phyloP scores from a whole-genome alignment of 2,888 invertebrate species.

The Zaprionus bogoriensis region DNA sequence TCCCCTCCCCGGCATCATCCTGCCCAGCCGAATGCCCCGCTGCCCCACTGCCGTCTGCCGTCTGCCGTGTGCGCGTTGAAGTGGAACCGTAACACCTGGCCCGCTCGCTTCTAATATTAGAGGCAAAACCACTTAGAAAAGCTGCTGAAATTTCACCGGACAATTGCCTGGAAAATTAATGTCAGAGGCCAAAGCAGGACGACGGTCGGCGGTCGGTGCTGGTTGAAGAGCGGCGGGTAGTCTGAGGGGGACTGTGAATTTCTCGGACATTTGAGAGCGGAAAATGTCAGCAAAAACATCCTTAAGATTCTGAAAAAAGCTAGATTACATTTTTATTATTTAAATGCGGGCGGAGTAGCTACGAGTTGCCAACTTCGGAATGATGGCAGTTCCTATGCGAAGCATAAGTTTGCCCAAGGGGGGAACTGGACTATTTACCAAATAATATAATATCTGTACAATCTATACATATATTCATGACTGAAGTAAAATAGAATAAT shows the following conservation, averaged over 20 bases:
- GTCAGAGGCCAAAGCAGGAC: neutral
- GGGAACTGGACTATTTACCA: too few relatives aligned
- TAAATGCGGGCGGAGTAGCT: neutral
- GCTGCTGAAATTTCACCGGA: slow-evolving; percentile 28
- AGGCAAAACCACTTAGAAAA: slow-evolving; percentile 9
- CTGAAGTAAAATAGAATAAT: too few relatives aligned
- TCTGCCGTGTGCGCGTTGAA: neutral
- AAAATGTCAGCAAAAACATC: neutral
- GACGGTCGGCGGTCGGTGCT: neutral
- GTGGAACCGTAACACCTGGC: slow-evolving; percentile 35
- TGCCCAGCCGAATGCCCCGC: too few relatives aligned
- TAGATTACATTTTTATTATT: slow-evolving; percentile 1
- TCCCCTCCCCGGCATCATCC: slow-evolving; percentile 4
- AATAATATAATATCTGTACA: too few relatives aligned
- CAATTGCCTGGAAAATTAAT: slow-evolving; percentile 28
- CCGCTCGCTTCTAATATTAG: slow-evolving; percentile 4
- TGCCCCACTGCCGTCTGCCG: neutral
- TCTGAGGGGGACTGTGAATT: neutral
- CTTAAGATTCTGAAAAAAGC: neutral
- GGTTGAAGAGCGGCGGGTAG: neutral
- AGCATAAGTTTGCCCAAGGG: too few relatives aligned
- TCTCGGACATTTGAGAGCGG: neutral
- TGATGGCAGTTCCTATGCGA: too few relatives aligned
- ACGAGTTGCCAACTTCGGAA: neutral
- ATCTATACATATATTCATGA: too few relatives aligned